Evolutionary conservation across 2,113 vertebrate species (phyloP).

Genomic region (Calcarius ornatus): DNA sequence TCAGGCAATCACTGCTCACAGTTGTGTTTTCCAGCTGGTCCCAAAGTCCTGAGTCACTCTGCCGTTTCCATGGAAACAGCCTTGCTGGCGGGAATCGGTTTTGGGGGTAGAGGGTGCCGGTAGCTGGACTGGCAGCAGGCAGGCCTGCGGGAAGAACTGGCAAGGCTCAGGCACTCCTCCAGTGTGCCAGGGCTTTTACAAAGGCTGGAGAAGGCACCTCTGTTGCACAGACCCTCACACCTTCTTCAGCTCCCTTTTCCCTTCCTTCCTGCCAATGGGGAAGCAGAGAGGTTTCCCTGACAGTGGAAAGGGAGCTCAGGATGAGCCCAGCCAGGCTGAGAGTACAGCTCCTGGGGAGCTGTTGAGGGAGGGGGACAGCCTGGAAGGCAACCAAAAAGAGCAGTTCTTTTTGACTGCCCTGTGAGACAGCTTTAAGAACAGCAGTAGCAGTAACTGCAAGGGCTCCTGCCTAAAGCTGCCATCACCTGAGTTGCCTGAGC

Average conservation of each 20-base stretch:
- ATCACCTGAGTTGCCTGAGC: not conserved
- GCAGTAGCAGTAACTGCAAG: not conserved
- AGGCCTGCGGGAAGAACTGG: not conserved
- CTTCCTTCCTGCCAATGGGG: fast-evolving
- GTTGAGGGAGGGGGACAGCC: not conserved
- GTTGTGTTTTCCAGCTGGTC: constrained; percentile 76
- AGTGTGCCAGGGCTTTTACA: not conserved
- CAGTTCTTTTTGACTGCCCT: not conserved
- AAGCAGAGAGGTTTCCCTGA: not conserved
- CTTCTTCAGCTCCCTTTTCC: not conserved
- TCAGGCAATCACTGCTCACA: constrained; percentile 56
- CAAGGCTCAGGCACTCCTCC: fast-evolving
- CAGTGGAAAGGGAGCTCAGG: not conserved
- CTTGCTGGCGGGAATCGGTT: constrained; percentile 67
- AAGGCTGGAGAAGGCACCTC: not conserved
- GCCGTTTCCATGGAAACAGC: constrained; percentile 81
- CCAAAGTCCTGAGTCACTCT: constrained; percentile 82
- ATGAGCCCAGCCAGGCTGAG: not conserved
- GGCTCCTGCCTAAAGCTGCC: not conserved
- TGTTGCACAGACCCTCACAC: not conserved
- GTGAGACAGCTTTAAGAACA: not conserved
- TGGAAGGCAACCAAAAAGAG: not conserved
- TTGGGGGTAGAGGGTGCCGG: constrained; percentile 52
- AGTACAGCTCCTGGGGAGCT: not conserved
- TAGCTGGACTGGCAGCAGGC: constrained; percentile 5